A percentile compares a stretch with the other conserved stretches of the same genome.
Evolutionary conservation across 2,888 invertebrate species (phyloP).

Genomic region (Quadroppia sp.): DNA sequence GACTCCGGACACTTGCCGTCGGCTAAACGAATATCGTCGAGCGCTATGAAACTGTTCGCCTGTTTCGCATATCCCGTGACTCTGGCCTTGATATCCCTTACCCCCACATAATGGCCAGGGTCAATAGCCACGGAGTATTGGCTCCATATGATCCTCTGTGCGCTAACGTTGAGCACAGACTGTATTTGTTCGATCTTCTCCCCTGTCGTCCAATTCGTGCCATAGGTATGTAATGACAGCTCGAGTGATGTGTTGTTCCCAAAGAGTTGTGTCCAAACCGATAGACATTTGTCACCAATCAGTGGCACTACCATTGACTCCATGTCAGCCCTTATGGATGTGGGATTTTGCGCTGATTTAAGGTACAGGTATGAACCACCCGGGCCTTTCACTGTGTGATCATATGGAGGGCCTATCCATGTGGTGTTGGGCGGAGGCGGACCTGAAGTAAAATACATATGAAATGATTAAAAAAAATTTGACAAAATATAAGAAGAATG

Average conservation of each 20-base stretch:
- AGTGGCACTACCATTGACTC: not conserved
- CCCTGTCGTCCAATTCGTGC: not conserved
- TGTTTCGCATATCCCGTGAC: not conserved
- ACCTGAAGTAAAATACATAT: too few relatives aligned
- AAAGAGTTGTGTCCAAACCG: conserved; percentile 20
- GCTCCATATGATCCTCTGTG: not conserved
- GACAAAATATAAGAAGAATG: too few relatives aligned
- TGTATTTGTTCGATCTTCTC: too few relatives aligned
- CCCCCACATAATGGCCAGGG: not conserved
- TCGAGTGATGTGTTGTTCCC: not conserved
- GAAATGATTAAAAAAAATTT: too few relatives aligned
- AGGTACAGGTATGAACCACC: conserved; percentile 35
- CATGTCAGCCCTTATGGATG: not conserved
- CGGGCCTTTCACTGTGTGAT: not conserved
- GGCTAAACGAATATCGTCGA: conserved; percentile 12
- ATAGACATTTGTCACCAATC: conserved; percentile 3
- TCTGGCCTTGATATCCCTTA: not conserved
- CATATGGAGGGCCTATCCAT: conserved; percentile 34
- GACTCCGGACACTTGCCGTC: not conserved
- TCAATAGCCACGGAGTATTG: not conserved
- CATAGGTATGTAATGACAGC: not conserved
- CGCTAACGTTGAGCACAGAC: not conserved
- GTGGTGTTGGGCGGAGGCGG: not conserved
- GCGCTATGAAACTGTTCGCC: not conserved
- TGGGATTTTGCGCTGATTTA: not conserved